Conservation (phyloP, 2,113 vertebrate species). For the Heptranchias perlo region DNA sequence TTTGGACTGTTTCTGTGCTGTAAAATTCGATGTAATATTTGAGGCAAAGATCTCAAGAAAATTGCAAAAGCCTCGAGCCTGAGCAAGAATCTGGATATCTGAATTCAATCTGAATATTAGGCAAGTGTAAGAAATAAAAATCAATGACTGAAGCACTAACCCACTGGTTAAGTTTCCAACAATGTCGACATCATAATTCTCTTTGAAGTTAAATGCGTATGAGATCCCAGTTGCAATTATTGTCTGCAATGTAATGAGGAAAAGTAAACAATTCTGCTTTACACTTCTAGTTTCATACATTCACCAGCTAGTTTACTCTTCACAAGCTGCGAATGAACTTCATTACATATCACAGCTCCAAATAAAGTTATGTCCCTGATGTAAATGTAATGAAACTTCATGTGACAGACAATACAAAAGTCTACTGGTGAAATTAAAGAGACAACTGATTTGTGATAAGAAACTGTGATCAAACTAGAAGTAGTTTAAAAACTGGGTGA, state of each 20-base stretch:
- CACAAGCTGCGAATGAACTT: not conserved
- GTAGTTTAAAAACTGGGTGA: not conserved
- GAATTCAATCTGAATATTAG: not conserved
- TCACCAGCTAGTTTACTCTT: not conserved
- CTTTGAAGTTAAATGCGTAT: slow-evolving; percentile 66
- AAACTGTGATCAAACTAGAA: not conserved
- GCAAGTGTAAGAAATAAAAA: not conserved
- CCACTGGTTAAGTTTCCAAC: slow-evolving; percentile 72
- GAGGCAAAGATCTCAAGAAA: not conserved
- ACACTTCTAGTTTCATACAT: too few relatives aligned
- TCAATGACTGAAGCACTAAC: slow-evolving; percentile 58
- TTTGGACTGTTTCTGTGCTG: not conserved
- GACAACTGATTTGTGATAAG: not conserved
- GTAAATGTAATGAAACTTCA: not conserved
- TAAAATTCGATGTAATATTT: not conserved
- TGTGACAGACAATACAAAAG: not conserved
- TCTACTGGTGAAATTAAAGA: too few relatives aligned
- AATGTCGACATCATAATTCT: slow-evolving; percentile 61
- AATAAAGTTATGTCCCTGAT: not conserved
- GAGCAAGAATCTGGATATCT: not conserved
- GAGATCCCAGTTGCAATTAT: slow-evolving; percentile 81
- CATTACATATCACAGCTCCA: not conserved
- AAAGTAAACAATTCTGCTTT: not conserved
- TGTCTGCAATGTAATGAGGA: slow-evolving; percentile 64
- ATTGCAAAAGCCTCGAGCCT: not conserved